A percentile compares a stretch with the other conserved stretches of the same genome.
Evolutionary conservation across 2,113 vertebrate species (phyloP).

Genomic region (Gadus chalcogrammus): DNA sequence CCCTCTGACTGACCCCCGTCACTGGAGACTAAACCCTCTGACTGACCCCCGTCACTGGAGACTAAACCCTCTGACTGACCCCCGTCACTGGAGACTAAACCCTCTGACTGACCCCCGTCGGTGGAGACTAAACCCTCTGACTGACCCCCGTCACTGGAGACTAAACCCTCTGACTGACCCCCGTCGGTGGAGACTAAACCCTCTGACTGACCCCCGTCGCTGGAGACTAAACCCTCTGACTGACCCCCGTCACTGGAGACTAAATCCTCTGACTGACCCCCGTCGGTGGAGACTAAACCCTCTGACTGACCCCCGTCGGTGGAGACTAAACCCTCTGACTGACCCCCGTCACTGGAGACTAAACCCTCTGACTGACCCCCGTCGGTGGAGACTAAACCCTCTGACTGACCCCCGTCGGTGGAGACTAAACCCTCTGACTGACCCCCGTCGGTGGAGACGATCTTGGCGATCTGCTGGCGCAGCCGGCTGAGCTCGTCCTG

Average conservation of each 20-base stretch:
- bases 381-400: conserved; percentile 15
- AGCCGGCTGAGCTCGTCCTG: conserved; percentile 94
- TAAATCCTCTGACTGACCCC: conserved; percentile 65
- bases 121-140: conserved; percentile 65
- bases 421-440: conserved; percentile 61
- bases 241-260: conserved; percentile 84
- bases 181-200: no score
- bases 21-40: no score
- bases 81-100: conserved; percentile 76
- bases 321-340: conserved; percentile 61
- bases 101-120: conserved; percentile 73
- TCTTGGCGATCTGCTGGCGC: conserved; percentile 93
- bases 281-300: conserved; percentile 73
- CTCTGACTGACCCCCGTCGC: conserved; percentile 74
- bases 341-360: conserved; percentile 85
- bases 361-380: no score
- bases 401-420: conserved; percentile 75
- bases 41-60: conserved; percentile 78
- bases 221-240: conserved; percentile 63
- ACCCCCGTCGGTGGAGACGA: conserved; percentile 87
- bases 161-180: no score
- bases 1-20: no score
- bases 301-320: conserved; percentile 75
- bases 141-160: conserved; percentile 81
- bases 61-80: conserved; percentile 73